Percentiles rank a stretch among this genome's conserved stretches.
phyloP scores from a whole-genome alignment of 1,140 invertebrate genomes.

The Vollenhovia emeryi region DNA sequence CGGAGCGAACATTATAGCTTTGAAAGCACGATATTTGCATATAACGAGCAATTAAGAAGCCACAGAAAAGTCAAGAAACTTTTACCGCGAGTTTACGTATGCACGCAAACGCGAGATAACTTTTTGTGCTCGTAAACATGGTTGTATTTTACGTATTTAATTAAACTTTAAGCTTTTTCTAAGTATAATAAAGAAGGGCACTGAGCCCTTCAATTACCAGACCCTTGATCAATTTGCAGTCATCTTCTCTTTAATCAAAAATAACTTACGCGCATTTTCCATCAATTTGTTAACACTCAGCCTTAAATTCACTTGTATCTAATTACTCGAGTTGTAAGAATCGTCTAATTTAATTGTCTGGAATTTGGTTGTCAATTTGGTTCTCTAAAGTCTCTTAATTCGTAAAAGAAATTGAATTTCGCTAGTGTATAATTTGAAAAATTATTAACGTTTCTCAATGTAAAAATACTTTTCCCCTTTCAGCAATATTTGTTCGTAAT shows the following conservation, averaged over 20 bases:
- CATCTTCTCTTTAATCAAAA: neutral
- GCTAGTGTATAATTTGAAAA: neutral
- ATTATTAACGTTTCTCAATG: neutral
- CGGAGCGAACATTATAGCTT: slow-evolving; percentile 12
- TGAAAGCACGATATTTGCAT: slow-evolving; percentile 43
- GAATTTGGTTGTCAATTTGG: neutral
- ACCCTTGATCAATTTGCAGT: neutral
- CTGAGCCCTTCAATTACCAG: neutral
- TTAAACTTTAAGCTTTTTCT: slow-evolving; percentile 1
- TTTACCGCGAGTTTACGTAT: slow-evolving; percentile 24
- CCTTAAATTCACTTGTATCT: neutral
- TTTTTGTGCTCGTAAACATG: neutral
- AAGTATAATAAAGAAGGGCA: slow-evolving; percentile 2
- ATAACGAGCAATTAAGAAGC: slow-evolving; percentile 53
- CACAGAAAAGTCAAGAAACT: slow-evolving; percentile 36
- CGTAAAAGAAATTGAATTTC: neutral
- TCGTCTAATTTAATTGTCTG: neutral
- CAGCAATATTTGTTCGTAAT: too few relatives aligned
- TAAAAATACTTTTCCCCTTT: neutral
- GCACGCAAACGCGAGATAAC: slow-evolving; percentile 9
- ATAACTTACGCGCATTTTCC: neutral
- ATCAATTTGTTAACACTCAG: neutral
- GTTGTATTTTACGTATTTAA: slow-evolving; percentile 3
- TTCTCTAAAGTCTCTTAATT: neutral
- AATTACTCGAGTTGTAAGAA: neutral